Evolutionary conservation across 2,113 vertebrate genomes (phyloP).

Genomic region (Phalacrocorax brasilianus): DNA sequence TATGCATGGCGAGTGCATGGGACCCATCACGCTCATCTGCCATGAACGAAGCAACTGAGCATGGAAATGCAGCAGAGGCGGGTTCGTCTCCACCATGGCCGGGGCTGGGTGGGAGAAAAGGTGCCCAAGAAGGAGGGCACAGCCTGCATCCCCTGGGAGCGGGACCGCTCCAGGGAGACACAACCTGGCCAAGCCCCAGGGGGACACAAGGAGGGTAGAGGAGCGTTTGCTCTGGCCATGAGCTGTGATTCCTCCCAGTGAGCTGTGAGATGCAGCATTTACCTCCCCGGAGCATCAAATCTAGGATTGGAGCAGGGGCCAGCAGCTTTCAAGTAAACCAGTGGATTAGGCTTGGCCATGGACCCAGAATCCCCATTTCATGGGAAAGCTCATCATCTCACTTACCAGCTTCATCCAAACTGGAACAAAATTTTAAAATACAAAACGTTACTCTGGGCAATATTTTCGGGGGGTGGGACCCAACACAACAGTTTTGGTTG

Average conservation of each 20-base stretch:
- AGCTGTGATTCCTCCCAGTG: rapidly evolving
- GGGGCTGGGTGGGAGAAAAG: not conserved
- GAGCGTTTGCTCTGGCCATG: rapidly evolving
- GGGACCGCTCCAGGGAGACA: not conserved
- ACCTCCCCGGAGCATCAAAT: not conserved
- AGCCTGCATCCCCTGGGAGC: not conserved
- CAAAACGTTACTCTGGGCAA: not conserved
- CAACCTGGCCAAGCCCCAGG: rapidly evolving
- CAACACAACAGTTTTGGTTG: not conserved
- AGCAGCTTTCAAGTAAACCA: not conserved
- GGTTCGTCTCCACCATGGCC: not conserved
- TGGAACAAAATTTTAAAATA: not conserved
- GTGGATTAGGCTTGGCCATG: not conserved
- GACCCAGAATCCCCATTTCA: not conserved
- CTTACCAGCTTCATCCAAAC: not conserved
- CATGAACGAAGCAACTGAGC: not conserved
- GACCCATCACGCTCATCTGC: not conserved
- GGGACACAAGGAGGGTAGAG: rapidly evolving
- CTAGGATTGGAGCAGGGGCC: not conserved
- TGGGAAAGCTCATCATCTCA: not conserved
- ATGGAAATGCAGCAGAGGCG: rapidly evolving
- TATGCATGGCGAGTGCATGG: rapidly evolving
- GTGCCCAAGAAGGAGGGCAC: not conserved
- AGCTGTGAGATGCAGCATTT: not conserved
- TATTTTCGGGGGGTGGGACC: not conserved